phyloP scores from a whole-genome alignment of 2,113 vertebrate genomes.

The Seriola aureovittata region DNA sequence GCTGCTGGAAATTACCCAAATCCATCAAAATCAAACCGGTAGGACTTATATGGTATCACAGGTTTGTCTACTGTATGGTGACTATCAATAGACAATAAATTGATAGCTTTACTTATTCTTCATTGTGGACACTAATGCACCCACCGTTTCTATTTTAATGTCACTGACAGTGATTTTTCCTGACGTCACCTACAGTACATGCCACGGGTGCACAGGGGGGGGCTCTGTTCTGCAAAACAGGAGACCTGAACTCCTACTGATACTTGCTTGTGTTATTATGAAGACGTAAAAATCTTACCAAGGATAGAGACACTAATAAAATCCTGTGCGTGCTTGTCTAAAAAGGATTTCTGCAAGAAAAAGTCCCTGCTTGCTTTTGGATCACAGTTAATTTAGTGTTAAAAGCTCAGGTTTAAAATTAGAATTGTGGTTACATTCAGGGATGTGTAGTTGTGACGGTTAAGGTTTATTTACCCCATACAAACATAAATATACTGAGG shows the following conservation, averaged over 20 bases:
- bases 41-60: too few species aligned
- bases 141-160: not conserved
- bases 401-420: not conserved
- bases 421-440: not conserved
- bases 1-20: not conserved
- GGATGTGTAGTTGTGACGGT: not conserved
- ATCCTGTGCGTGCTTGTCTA: too few species aligned
- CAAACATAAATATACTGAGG: not conserved
- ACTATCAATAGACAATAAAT: too few species aligned
- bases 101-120: not conserved
- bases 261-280: not conserved
- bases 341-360: not conserved
- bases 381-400: not conserved
- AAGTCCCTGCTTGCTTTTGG: not conserved
- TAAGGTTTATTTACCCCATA: not conserved
- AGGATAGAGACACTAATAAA: not conserved
- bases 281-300: not conserved
- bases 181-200: conserved; percentile 61
- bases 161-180: not conserved
- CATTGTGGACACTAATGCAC: not conserved
- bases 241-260: not conserved
- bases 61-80: not conserved
- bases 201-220: conserved; percentile 67
- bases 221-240: not conserved
- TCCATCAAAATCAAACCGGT: not conserved